A percentile compares a stretch with the other conserved stretches of the same genome.
These are phyloP conservation scores for Vireo griseus DNA, from an alignment of 2,797 vertebrate genomes.

Conservation along the genomic window DNA sequence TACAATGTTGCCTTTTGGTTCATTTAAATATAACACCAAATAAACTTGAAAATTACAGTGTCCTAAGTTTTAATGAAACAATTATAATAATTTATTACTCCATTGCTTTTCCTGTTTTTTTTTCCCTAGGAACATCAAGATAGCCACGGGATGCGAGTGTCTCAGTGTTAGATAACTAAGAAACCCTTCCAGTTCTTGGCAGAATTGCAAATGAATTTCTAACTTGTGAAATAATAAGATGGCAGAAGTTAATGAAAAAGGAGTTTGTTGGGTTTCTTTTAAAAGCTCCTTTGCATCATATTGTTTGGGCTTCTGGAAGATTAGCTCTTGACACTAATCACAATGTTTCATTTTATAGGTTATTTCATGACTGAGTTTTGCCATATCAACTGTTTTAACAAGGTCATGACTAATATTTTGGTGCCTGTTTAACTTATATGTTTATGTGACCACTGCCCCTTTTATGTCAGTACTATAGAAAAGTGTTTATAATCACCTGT, in stretches of 20 bases:
- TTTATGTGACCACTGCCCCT: neutral
- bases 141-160: neutral
- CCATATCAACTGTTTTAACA: neutral
- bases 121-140: neutral
- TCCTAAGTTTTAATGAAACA: conserved; percentile 55
- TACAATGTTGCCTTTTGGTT: conserved; percentile 70
- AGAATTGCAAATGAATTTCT: conserved; percentile 18
- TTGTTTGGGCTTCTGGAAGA: neutral
- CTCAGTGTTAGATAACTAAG: conserved; percentile 9
- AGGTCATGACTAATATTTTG: conserved; percentile 28
- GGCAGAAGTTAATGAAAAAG: conserved; percentile 10
- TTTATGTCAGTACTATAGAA: neutral
- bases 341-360: neutral
- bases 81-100: conserved; percentile 29
- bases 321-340: conserved; percentile 16
- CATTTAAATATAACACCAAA: conserved; percentile 67
- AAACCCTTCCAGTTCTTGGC: neutral
- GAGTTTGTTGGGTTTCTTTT: neutral
- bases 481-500: neutral
- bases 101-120: neutral
- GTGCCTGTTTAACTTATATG: neutral
- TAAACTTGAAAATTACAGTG: conserved; percentile 61
- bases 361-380: conserved; percentile 23
- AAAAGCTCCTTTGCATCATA: conserved; percentile 22
- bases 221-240: conserved; percentile 14